Evolutionary conservation across 2,113 vertebrate species (phyloP).

Genomic region (Eulemur rufifrons): DNA sequence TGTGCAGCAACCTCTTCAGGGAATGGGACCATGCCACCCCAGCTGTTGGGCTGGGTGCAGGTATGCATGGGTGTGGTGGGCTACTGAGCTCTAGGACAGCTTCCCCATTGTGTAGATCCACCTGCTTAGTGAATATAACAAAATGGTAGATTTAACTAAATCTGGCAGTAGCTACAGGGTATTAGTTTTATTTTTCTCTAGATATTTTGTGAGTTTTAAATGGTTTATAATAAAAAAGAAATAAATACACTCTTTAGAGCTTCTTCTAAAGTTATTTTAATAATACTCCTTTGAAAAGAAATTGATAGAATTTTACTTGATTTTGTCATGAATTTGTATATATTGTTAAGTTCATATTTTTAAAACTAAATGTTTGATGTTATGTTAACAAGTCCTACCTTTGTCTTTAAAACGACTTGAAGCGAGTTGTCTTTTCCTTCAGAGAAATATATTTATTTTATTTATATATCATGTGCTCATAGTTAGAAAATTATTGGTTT

Average conservation of each 20-base stretch:
- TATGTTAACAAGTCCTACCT: not conserved
- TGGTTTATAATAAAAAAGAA: not conserved
- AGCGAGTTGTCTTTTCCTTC: not conserved
- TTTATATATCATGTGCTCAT: not conserved
- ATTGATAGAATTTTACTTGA: not conserved
- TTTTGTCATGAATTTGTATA: not conserved
- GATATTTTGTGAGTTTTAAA: not conserved
- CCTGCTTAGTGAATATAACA: not conserved
- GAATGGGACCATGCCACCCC: not conserved
- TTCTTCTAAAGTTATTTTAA: not conserved
- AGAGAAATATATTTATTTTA: not conserved
- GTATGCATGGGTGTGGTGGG: not conserved
- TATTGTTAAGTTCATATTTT: not conserved
- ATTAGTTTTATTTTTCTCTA: conserved; percentile 22
- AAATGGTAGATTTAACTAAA: conserved; percentile 28
- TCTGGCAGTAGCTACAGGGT: not conserved
- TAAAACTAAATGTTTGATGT: not conserved
- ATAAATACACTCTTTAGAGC: not conserved
- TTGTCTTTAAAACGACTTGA: conserved; percentile 12
- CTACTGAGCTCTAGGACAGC: not conserved
- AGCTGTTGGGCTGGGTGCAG: not conserved
- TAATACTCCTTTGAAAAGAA: not conserved
- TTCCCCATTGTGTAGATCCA: not conserved
- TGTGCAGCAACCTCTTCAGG: not conserved
- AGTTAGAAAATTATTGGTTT: not conserved